Evolutionary conservation across 2,888 invertebrate species (phyloP).

Genomic region (Xestia ashworthii): DNA sequence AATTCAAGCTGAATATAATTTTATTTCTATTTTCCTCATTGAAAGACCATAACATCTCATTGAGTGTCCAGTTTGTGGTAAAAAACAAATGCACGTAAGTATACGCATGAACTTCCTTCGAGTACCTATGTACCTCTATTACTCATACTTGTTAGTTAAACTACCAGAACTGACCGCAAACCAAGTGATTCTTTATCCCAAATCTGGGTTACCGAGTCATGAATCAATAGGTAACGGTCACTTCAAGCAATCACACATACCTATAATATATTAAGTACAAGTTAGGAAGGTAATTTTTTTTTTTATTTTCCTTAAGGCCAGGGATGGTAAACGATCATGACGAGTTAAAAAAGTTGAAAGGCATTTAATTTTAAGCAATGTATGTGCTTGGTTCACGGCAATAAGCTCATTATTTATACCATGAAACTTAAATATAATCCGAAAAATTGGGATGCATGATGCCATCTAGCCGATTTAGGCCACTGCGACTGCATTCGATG

Average conservation of each 20-base stretch:
- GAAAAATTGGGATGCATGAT: neutral
- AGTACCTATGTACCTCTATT: neutral
- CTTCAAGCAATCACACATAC: conserved; percentile 9
- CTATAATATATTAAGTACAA: neutral
- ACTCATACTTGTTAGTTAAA: conserved; percentile 13
- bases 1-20: neutral
- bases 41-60: neutral
- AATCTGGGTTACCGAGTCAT: conserved; percentile 39
- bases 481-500: too few species aligned
- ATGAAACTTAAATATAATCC: neutral
- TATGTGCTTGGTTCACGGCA: neutral
- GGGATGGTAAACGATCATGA: neutral
- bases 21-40: conserved; percentile 1
- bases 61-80: neutral
- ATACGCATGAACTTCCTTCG: neutral
- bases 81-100: neutral
- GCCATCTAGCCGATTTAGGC: too few species aligned
- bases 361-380: neutral
- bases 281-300: neutral
- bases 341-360: neutral
- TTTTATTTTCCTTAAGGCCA: conserved; percentile 29
- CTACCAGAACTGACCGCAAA: conserved; percentile 4
- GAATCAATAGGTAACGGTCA: conserved; percentile 39
- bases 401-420: too few species aligned
- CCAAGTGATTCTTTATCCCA: neutral